phyloP scores from a whole-genome alignment of 2,113 vertebrate species.

The Rhegmatorhina hoffmannsi region DNA sequence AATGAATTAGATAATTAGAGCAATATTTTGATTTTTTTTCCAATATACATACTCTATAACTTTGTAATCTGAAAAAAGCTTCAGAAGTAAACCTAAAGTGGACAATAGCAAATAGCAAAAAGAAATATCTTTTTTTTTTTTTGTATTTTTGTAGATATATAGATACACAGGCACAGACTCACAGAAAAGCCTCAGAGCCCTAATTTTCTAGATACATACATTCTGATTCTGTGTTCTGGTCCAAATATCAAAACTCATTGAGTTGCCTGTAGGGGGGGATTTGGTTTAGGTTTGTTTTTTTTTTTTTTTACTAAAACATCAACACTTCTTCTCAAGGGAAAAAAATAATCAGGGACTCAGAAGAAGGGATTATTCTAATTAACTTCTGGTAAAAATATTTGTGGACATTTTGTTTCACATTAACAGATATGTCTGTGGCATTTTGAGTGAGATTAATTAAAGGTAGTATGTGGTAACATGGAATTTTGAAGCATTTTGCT shows the following conservation, averaged over 20 bases:
- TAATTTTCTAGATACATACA: neutral
- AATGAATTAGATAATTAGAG: neutral
- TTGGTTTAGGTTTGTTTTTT: neutral
- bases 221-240: neutral
- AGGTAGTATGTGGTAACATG: neutral
- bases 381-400: neutral
- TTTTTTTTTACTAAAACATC: neutral
- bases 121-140: neutral
- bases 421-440: neutral
- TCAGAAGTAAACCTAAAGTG: neutral
- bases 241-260: neutral
- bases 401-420: neutral
- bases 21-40: neutral
- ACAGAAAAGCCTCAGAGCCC: neutral
- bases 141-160: neutral
- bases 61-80: neutral
- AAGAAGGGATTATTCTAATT: neutral
- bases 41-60: rapidly evolving
- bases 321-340: neutral
- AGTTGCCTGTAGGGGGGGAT: neutral
- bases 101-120: neutral
- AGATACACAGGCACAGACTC: neutral
- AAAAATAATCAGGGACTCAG: neutral
- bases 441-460: neutral
- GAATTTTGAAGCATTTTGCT: neutral